A percentile compares a stretch with the other conserved stretches of the same genome.
Evolutionary conservation across 2,797 vertebrate genomes (phyloP).

Genomic region (Oreortyx pictus): DNA sequence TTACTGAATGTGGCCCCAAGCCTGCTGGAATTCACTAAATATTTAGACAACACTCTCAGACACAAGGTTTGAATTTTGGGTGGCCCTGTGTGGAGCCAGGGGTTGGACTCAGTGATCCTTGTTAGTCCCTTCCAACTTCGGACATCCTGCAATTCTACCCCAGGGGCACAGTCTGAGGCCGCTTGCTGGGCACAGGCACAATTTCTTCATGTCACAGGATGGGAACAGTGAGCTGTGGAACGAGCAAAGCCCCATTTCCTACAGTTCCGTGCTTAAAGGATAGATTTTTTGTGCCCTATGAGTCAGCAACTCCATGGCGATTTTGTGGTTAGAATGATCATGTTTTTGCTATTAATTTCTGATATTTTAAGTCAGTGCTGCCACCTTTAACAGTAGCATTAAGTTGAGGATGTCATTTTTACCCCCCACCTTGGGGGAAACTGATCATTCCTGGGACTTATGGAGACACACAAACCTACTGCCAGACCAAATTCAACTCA

Average conservation of each 20-base stretch:
- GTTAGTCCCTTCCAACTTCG: neutral
- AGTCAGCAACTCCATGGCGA: neutral
- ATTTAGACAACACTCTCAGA: neutral
- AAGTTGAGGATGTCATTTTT: neutral
- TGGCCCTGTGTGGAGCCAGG: neutral
- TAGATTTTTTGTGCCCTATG: neutral
- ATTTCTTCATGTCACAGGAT: accelerated
- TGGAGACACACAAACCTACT: neutral
- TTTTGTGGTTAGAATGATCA: neutral
- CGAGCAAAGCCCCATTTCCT: neutral
- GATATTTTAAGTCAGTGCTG: neutral
- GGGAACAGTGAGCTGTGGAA: neutral
- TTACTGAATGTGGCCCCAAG: neutral
- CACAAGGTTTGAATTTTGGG: neutral
- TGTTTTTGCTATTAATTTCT: neutral
- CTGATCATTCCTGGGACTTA: neutral
- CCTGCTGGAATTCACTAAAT: neutral
- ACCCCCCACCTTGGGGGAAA: neutral
- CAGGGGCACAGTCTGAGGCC: accelerated
- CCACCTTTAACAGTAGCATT: neutral
- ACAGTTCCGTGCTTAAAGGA: neutral
- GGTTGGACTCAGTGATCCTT: neutral
- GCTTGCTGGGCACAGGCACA: accelerated
- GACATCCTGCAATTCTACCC: neutral
- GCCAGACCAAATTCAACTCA: neutral